phyloP scores from a whole-genome alignment of 2,888 invertebrate species.

The Thereva nobilitata region DNA sequence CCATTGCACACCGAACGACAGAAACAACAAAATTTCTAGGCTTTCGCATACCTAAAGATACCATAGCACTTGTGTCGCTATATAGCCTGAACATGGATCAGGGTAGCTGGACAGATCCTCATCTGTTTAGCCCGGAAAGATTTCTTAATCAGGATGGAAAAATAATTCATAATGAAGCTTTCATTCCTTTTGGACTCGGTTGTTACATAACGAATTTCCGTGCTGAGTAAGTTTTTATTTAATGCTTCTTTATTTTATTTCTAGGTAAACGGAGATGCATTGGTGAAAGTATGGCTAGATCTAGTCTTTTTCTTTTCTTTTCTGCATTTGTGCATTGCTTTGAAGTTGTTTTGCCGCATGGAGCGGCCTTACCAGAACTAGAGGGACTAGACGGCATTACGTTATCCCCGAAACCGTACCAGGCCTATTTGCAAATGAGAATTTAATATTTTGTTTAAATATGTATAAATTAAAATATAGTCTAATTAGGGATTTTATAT shows the following conservation, averaged over 20 bases:
- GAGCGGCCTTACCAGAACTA: slow-evolving; percentile 45
- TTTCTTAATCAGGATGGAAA: slow-evolving; percentile 64
- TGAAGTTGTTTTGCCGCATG: slow-evolving; percentile 50
- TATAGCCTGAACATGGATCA: slow-evolving; percentile 62
- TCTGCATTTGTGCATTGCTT: slow-evolving; percentile 65
- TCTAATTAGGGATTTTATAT: no score
- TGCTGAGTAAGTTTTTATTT: background rate
- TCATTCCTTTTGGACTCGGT: slow-evolving; percentile 72
- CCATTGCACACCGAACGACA: slow-evolving; percentile 51
- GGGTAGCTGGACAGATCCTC: slow-evolving; percentile 63
- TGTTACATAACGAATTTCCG: slow-evolving; percentile 43
- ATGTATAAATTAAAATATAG: no score
- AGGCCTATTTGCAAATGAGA: slow-evolving; percentile 42
- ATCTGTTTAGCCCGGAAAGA: slow-evolving; percentile 66
- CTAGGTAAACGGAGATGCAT: slow-evolving; percentile 61
- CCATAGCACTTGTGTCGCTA: slow-evolving; percentile 62
- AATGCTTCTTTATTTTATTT: slow-evolving; percentile 13
- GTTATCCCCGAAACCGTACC: slow-evolving; percentile 51
- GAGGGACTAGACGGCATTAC: slow-evolving; percentile 53
- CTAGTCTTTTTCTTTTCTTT: slow-evolving; percentile 65
- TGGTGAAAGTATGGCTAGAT: slow-evolving; percentile 67
- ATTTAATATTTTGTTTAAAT: slow-evolving; percentile 3
- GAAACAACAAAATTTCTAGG: slow-evolving; percentile 57
- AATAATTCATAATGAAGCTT: slow-evolving; percentile 62
- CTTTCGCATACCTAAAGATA: slow-evolving; percentile 60